phyloP scores from a whole-genome alignment of 2,113 vertebrate species.

The Glaucomys volans region DNA sequence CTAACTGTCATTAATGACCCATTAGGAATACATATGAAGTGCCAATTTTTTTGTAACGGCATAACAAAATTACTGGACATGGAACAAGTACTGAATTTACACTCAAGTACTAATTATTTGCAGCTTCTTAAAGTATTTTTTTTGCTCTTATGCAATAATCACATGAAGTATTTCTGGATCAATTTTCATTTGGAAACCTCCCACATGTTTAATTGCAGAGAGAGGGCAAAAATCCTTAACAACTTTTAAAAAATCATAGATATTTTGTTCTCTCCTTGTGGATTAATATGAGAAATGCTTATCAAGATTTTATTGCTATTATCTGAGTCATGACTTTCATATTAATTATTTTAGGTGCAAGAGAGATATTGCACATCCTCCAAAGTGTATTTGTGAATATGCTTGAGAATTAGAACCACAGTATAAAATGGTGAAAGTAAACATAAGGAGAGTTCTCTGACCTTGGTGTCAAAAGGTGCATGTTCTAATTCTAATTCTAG shows the following conservation, averaged over 20 bases:
- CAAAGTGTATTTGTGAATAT: not conserved
- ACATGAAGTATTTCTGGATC: not conserved
- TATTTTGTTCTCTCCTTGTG: not conserved
- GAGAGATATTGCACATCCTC: not conserved
- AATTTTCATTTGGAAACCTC: constrained; percentile 47
- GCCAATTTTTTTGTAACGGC: not conserved
- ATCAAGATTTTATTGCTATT: not conserved
- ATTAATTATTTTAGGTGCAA: not conserved
- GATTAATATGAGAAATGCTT: not conserved
- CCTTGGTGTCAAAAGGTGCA: not conserved
- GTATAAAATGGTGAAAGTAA: not conserved
- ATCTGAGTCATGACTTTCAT: not conserved
- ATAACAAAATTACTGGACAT: not conserved
- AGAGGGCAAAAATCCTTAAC: not conserved
- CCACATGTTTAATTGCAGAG: not conserved
- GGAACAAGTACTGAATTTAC: not conserved
- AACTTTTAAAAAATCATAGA: not conserved
- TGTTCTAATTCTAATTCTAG: not conserved
- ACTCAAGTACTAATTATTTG: not conserved
- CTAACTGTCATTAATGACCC: not conserved
- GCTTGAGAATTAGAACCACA: not conserved
- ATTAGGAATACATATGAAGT: not conserved
- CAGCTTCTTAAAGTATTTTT: not conserved
- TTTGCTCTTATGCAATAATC: not conserved
- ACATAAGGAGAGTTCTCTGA: not conserved